Evolutionary conservation across 64 coral and sea anemone genomes (phyloP), one percentile per base, ranked within the genome.

Genomic region (Acropora tenuis): DNA sequence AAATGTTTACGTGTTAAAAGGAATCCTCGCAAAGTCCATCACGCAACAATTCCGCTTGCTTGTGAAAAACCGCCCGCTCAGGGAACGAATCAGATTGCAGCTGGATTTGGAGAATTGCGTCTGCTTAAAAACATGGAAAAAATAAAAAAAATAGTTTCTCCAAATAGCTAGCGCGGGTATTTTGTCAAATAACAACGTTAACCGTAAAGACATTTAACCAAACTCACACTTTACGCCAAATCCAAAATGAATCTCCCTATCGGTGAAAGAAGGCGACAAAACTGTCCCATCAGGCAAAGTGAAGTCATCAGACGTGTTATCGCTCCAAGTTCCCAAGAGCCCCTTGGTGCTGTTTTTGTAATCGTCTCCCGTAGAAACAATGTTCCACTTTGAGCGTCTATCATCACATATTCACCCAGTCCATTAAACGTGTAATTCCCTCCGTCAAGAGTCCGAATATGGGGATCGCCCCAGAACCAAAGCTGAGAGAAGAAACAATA

Each of bases 401-500:
- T 8, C 75, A 93, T 80, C 2, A 69, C 57, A 66, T 88, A 93
- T 76, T 93, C 91, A 9, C 91, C 91, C 3, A 82, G 78, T 6
- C 91, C 91, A 40, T 93, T 93, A 43, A 93, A 93, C 2, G 91
- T 93, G 78, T 93, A 93, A 20, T 88, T 82, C 40, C 78, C 57
- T 44, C 66, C 83, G 16, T 93, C 91, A 18, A 93, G 68, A 11
- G 91, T 93, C 30, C 47, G 19, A 13, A 88, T 57, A 45, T 93
- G 91, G 41, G 91, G 91, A 74, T 93, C 91, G 48, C 91, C 85
- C 76, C 84, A 93, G 49, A 82, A 88, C 84, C 63, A 88, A 88
- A 30, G 61, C 91, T 93, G 9, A 80, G 19, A 81, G 30, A 20
- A 3, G 44, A 47, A 76, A 6, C 3, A 19, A 30, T 30, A 30